Conservation (phyloP, 2,113 vertebrate genomes). For the Zingel zingel region DNA sequence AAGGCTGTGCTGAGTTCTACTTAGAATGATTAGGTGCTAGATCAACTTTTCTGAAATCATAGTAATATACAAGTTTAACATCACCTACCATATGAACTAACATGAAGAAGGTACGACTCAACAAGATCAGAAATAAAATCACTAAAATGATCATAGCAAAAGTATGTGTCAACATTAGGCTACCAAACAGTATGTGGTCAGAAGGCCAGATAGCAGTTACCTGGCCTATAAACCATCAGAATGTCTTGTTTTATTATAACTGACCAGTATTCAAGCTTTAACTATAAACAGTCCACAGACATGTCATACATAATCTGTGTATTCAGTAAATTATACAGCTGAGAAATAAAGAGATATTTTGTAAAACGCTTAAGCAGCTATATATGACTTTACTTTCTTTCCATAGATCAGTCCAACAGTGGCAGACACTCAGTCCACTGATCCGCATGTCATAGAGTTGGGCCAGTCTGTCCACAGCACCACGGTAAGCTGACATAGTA, state of each 20-base stretch:
- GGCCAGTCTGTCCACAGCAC: slow-evolving; percentile 63
- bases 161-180: not conserved
- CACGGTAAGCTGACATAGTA: slow-evolving; percentile 47
- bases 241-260: too few species aligned
- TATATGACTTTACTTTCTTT: slow-evolving; percentile 10
- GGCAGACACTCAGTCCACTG: slow-evolving; percentile 83
- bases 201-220: not conserved
- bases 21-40: not conserved
- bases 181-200: not conserved
- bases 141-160: not conserved
- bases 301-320: not conserved
- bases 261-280: not conserved
- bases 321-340: not conserved
- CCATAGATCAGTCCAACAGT: slow-evolving; percentile 88
- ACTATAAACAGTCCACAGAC: too few species aligned
- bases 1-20: not conserved
- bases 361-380: not conserved
- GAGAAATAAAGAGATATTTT: not conserved
- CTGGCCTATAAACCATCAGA: not conserved
- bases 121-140: not conserved
- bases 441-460: slow-evolving; percentile 87
- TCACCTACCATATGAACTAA: not conserved
- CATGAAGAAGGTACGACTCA: not conserved
- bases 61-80: not conserved
- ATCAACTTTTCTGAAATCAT: not conserved